These are phyloP conservation scores for Hypomecis atomaria DNA, from an alignment of 2,888 invertebrate genomes.

Conservation along the genomic window DNA sequence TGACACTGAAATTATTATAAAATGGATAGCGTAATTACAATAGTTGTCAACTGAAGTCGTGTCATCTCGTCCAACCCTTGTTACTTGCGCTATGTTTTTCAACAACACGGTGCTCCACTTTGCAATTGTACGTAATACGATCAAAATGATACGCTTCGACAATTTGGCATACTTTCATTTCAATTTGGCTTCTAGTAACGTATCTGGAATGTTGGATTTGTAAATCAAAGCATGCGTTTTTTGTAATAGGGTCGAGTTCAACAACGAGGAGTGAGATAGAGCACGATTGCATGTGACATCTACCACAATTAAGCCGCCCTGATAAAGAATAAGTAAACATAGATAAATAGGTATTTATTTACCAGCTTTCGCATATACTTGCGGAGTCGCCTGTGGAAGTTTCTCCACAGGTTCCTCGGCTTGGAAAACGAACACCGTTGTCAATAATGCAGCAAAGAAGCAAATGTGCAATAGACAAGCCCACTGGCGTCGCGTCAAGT, in stretches of 20 bases:
- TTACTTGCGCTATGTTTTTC: background rate
- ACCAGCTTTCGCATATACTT: conserved; percentile 21
- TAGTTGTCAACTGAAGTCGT: background rate
- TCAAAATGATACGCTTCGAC: too few relatives aligned
- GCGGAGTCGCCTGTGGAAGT: conserved; percentile 33
- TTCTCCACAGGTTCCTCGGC: conserved; percentile 30
- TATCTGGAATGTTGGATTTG: too few relatives aligned
- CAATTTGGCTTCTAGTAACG: too few relatives aligned
- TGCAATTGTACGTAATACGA: too few relatives aligned
- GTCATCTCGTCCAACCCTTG: background rate
- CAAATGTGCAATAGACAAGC: conserved; percentile 14
- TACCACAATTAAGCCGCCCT: background rate
- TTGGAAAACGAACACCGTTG: conserved; percentile 26
- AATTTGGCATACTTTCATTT: too few relatives aligned
- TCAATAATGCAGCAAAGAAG: conserved; percentile 25
- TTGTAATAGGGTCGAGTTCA: too few relatives aligned
- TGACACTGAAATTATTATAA: background rate
- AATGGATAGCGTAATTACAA: background rate
- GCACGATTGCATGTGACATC: background rate
- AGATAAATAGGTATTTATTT: conserved; percentile 22
- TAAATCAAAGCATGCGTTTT: too few relatives aligned
- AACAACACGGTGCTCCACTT: too few relatives aligned
- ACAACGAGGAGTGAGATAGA: too few relatives aligned
- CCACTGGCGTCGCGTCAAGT: conserved; percentile 4
- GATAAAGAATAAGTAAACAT: conserved; percentile 17